phyloP scores from a whole-genome alignment of 2,113 vertebrate genomes.

The Tragelaphus strepsiceros region DNA sequence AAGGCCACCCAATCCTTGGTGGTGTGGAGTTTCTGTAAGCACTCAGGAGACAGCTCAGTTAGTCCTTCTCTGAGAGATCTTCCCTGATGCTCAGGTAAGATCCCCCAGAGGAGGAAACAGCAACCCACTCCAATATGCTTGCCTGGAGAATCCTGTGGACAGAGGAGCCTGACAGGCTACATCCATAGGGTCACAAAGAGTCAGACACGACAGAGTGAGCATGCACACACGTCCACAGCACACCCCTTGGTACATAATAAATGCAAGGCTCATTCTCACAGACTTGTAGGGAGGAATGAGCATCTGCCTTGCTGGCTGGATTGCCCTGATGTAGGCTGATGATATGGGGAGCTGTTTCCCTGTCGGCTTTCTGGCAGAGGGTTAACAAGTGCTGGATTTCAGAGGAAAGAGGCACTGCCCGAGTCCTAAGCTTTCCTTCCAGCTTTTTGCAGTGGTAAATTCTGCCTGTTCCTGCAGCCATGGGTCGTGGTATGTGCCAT shows the following conservation, averaged over 20 bases:
- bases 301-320: neutral
- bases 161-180: neutral
- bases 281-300: neutral
- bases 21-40: neutral
- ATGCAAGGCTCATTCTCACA: neutral
- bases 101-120: neutral
- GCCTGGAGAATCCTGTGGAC: neutral
- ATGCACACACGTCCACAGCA: neutral
- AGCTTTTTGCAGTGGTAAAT: neutral
- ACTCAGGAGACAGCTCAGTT: neutral
- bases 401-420: neutral
- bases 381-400: neutral
- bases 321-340: neutral
- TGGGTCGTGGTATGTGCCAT: fast-evolving
- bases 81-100: neutral
- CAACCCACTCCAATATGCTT: neutral
- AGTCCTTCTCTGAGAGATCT: neutral
- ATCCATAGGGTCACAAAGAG: neutral
- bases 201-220: neutral
- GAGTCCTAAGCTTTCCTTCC: neutral
- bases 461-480: neutral
- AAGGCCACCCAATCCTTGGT: neutral
- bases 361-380: neutral
- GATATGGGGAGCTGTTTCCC: neutral
- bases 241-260: neutral